Base-by-base conservation (phyloP, 1,140 invertebrate species). In the Drosophila biarmipes region DNA sequence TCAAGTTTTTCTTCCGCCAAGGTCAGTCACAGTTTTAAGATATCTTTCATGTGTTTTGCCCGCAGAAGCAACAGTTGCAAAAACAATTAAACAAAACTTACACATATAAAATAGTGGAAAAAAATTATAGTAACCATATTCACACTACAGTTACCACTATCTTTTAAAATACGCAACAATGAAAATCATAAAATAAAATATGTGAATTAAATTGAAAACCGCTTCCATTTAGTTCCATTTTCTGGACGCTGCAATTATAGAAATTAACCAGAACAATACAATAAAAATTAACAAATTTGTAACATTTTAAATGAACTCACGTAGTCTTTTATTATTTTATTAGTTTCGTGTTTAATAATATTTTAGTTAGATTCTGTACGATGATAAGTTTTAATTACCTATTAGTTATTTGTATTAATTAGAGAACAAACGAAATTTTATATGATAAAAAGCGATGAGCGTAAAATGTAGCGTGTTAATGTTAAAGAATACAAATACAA, bases 391-490 rank as follows among this genome's bases (percentile, higher is more conserved):
- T 73, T 89, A 87, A 69, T 68, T 87, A 82, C 62, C 45, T 49
- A 67, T 76, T 76, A 68, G 52, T 79, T 79, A 89, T 59, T 72
- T 76, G 75, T 77, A 76, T 69, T 59, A 77, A 61, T 77, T 76
- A 76, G 73, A 56, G 35, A 71, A 69, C 55, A 74, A 80, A 87
- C 74, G 57, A 77, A 78, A 86, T 80, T 87, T 78, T 86, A 81
- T 87, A 86, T 78, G 54, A 78, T 72, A 81, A 59, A 86, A 75
- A 59, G 48, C 52, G 49, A 46, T 42, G 55, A 76, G 38, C 48
- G 45, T 81, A 74, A 58, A 78, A 66, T 82, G 86, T 87, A 87
- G 78, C 27, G 74, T 87, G 81, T 86, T 86, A 86, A 85, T 86
- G 81, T 85, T 86, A 61, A 64, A 57, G 55, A 40, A 54, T 62